These are phyloP conservation scores for Coecobrya sp. DNA, from an alignment of 2,888 invertebrate genomes.

Conservation along the genomic window DNA sequence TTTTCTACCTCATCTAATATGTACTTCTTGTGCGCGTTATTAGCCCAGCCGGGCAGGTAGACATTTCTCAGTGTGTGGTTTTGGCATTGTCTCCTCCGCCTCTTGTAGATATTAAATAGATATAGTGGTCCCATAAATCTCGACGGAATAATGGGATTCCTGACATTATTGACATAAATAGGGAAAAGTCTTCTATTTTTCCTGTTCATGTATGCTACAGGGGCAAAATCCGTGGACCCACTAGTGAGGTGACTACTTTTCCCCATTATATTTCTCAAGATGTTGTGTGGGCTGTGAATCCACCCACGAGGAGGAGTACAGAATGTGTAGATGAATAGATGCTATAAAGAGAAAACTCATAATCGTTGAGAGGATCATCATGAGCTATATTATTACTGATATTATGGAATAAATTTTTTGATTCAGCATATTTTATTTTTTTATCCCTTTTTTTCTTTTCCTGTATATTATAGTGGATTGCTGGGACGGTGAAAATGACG, in stretches of 20 bases:
- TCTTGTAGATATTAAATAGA: conserved; percentile 75
- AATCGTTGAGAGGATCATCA: conserved; percentile 58
- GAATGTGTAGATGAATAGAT: conserved; percentile 3
- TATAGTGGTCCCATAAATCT: conserved; percentile 76
- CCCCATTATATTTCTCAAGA: neutral
- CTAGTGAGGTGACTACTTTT: neutral
- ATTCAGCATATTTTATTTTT: conserved; percentile 31
- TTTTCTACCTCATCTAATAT: neutral
- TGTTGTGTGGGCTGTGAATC: neutral
- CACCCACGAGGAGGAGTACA: neutral
- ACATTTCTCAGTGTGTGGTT: conserved; percentile 56
- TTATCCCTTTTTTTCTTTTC: conserved; percentile 5
- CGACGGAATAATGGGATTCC: conserved; percentile 75
- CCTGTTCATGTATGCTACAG: neutral
- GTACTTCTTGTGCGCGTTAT: conserved; percentile 37
- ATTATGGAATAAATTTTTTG: conserved; percentile 63
- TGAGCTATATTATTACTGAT: conserved; percentile 84
- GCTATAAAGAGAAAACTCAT: conserved; percentile 49
- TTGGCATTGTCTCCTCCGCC: conserved; percentile 63
- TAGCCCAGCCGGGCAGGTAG: conserved; percentile 24
- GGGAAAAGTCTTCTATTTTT: conserved; percentile 31
- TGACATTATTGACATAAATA: conserved; percentile 80
- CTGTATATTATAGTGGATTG: conserved; percentile 89
- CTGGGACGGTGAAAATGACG: conserved; percentile 89
- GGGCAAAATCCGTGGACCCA: conserved; percentile 22